Evolutionary conservation across 2,888 invertebrate genomes (phyloP), one percentile per base, ranked within the genome.

Genomic region (Megastigmus dorsalis): DNA sequence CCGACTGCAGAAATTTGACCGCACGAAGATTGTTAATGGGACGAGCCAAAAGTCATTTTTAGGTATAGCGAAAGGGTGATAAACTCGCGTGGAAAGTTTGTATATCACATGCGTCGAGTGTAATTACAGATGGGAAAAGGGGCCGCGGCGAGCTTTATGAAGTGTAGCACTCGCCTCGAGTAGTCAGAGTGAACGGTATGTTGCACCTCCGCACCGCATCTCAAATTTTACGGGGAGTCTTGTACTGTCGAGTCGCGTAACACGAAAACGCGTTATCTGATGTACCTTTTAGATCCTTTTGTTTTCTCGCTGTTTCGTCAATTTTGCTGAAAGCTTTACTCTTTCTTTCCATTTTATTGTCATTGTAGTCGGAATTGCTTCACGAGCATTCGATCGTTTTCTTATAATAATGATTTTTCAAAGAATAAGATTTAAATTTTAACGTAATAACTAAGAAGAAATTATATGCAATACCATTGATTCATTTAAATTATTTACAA

Each of bases 111-210:
- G 28, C 15, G 30, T 13, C 33, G 10, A 4, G 3, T 7, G 63
- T 65, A 69, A 69, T 74, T 48, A 55, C 69, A 18, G 15, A 10
- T 36, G 15, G n/a, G 57, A 63, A 62, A 63, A 68, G 52, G 23
- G 41, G 57, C 41, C n/a, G 38, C 10, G 55, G 65, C 55, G 55
- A 65, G 62, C 55, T 67, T 67, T 67, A 60, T 67, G 62, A 66
- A 59, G 59, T 52, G 50, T 26, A 62, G 23, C 6, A n/a, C 43
- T 23, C 52, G n/a, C 15, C 66, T 60, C 36, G 41, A 18, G 18
- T 54, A 59, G 63, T 59, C 62, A 43, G 33, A 55, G 23, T 28
- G 18, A n/a, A 30, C 1, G 23, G n/a, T 23, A 9, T 26, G 13
- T 18, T 36, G 54, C 28, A 7, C 18, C 33, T 7, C 28, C 0